Percentiles rank a stretch among this genome's conserved stretches.
Conservation (phyloP, 1,140 invertebrate genomes). For the Cydia amplana region DNA sequence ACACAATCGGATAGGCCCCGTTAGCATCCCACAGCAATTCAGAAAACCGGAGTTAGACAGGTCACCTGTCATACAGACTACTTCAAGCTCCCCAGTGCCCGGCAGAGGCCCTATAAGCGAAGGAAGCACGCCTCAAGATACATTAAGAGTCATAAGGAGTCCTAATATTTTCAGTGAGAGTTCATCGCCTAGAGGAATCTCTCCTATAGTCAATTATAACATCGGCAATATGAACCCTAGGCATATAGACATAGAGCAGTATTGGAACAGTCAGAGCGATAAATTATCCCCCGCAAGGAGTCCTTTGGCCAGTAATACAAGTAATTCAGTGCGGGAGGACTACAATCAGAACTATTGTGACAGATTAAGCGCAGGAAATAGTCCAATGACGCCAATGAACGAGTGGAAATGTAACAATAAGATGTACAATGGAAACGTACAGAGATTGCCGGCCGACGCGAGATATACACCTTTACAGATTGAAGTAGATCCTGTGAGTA, state of each 20-base stretch:
- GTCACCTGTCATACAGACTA: constrained; percentile 55
- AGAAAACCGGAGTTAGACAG: constrained; percentile 59
- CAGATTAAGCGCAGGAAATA: constrained; percentile 60
- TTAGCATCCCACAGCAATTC: constrained; percentile 69
- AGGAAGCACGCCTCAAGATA: constrained; percentile 66
- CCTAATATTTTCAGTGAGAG: constrained; percentile 72
- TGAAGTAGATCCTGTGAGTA: constrained; percentile 84
- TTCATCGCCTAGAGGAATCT: constrained; percentile 69
- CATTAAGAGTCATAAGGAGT: constrained; percentile 60
- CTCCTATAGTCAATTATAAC: constrained; percentile 76
- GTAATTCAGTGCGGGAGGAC: constrained; percentile 66
- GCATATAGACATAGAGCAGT: constrained; percentile 74
- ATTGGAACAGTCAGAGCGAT: constrained; percentile 70
- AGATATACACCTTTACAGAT: constrained; percentile 81
- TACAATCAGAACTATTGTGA: constrained; percentile 76
- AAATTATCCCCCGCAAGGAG: constrained; percentile 60
- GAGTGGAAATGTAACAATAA: constrained; percentile 38
- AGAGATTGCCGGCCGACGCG: constrained; percentile 58
- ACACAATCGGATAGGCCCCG: constrained; percentile 60
- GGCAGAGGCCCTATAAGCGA: constrained; percentile 50
- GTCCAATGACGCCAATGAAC: constrained; percentile 59
- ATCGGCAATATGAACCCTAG: constrained; percentile 79
- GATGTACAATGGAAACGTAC: constrained; percentile 63
- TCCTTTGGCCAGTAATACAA: constrained; percentile 58
- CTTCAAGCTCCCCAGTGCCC: constrained; percentile 58